These are phyloP conservation scores for Eubasilissa regina DNA, from an alignment of 1,140 invertebrate genomes.

Conservation along the genomic window DNA sequence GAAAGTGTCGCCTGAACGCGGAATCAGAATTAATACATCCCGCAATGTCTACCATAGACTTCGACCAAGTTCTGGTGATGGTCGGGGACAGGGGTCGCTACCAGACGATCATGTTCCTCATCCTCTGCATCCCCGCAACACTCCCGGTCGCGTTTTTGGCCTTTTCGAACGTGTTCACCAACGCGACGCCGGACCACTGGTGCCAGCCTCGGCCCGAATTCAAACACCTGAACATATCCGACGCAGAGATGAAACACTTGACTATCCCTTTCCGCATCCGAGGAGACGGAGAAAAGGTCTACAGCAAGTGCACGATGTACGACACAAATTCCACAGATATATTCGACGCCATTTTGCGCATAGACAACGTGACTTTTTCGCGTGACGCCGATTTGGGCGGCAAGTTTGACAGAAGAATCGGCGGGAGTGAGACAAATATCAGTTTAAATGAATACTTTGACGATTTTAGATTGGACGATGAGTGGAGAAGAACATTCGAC, in stretches of 20 bases:
- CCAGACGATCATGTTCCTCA: conserved; percentile 79
- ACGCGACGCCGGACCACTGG: conserved; percentile 80
- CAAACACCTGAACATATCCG: conserved; percentile 71
- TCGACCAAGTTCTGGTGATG: conserved; percentile 78
- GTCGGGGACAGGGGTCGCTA: conserved; percentile 80
- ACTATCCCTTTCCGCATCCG: conserved; percentile 71
- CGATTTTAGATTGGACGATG: conserved; percentile 55
- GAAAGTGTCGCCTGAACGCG: too few species aligned
- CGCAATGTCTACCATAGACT: conserved; percentile 69
- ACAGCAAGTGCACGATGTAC: conserved; percentile 80
- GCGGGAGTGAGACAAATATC: background rate
- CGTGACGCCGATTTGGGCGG: conserved; percentile 57
- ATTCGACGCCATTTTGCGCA: conserved; percentile 52
- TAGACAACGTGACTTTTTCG: conserved; percentile 56
- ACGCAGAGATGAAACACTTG: conserved; percentile 72
- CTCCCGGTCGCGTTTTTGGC: conserved; percentile 80
- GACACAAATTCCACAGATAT: conserved; percentile 74
- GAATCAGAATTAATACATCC: background rate
- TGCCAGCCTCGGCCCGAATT: conserved; percentile 75
- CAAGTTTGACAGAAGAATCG: conserved; percentile 44
- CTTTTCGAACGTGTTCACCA: conserved; percentile 82
- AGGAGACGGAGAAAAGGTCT: conserved; percentile 69
- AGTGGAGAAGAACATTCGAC: conserved; percentile 41
- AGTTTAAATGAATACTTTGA: conserved; percentile 53
- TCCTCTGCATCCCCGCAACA: conserved; percentile 79